phyloP scores from a whole-genome alignment of 2,113 vertebrate genomes.

The Atractosteus spatula region DNA sequence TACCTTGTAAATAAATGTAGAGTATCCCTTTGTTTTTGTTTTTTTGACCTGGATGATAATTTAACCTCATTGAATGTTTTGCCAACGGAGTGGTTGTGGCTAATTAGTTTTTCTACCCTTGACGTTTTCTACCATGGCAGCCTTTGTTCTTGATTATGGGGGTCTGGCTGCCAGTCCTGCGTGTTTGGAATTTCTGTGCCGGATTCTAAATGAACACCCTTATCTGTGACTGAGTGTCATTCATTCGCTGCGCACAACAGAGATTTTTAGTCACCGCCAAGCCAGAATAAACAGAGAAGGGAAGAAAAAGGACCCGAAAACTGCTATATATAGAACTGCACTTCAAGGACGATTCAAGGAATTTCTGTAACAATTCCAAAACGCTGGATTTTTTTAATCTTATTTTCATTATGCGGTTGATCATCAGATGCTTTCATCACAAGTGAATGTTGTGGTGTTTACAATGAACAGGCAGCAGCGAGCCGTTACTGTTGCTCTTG shows the following conservation, averaged over 20 bases:
- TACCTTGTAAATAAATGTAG: too few relatives aligned
- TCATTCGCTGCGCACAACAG: conserved; percentile 22
- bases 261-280: not conserved
- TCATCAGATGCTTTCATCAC: not conserved
- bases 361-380: not conserved
- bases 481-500: not conserved
- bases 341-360: not conserved
- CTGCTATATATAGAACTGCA: not conserved
- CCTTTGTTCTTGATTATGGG: conserved; percentile 23
- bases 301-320: not conserved
- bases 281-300: not conserved
- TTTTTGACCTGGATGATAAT: too few relatives aligned
- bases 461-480: not conserved
- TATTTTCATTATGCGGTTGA: not conserved
- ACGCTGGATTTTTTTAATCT: too few relatives aligned
- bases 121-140: conserved; percentile 4
- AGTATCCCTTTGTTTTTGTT: too few relatives aligned
- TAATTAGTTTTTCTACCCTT: conserved; percentile 20
- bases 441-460: not conserved
- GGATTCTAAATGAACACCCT: conserved; percentile 2
- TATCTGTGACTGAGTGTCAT: conserved; percentile 18
- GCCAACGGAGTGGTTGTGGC: conserved; percentile 17
- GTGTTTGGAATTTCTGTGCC: conserved; percentile 6
- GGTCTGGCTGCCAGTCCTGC: not conserved
- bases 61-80: conserved; percentile 17